Evolutionary conservation across 1,140 invertebrate species (phyloP), one percentile per base, ranked within the genome.

Genomic region (Proales similis): DNA sequence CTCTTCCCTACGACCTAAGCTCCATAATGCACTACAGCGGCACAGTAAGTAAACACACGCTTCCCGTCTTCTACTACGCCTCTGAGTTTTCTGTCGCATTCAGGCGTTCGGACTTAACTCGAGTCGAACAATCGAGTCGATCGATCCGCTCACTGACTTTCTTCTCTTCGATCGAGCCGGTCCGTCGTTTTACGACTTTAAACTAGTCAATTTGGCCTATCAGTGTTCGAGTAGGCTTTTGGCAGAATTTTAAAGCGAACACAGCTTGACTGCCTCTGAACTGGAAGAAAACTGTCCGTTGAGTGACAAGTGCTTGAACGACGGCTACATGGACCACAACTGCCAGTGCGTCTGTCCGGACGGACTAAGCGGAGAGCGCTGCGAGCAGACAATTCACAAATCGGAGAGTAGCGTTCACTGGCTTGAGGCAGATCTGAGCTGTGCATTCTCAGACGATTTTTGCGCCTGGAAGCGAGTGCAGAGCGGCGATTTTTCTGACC

Each of bases 11-110:
- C 63, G 72, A 74, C 63, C 70, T 74, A 38, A 69, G 70, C 19
- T 70, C 68, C 9, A 48, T 75, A 27, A 74, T 74, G 72, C 72
- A 74, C 42, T 74, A 74, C 51, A 70, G 72, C 26, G 72, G 70
- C n/a, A 68, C 69, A 20, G 67, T 67, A 33, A 22, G 19, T 4
- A 22, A 14, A 53, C 26, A 24, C 14, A 7, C 20, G 14, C 64
- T 67, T n/a, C 45, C 60, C 22, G 45, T 66, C 22, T n/a, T n/a
- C n/a, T 65, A 65, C 30, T 51, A 47, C 24, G 36, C 22, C 29
- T 20, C 3, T 42, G 0, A 61, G 47, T 24, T 66, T 46, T 33
- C 42, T 49, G 17, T 6, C n/a, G 9, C 3, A 29, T 42, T 46
- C 6, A 66, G 65, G 67, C 67, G 24, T 68, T 68, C 63, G 63